phyloP scores from a whole-genome alignment of 2,888 invertebrate species.

The Dolichomitus sp. region DNA sequence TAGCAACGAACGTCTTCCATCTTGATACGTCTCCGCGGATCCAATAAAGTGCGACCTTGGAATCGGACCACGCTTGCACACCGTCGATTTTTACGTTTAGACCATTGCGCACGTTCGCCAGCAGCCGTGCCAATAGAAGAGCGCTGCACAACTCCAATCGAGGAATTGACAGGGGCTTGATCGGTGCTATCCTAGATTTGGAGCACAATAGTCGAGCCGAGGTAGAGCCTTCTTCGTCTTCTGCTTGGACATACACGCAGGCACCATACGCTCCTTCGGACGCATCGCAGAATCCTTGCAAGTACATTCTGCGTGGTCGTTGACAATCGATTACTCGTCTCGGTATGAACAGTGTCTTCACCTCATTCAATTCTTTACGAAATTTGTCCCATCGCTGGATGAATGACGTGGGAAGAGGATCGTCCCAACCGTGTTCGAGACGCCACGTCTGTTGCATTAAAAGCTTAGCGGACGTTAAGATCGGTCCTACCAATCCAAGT shows the following conservation, averaged over 20 bases:
- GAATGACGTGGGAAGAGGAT: constrained; percentile 56
- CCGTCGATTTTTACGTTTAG: constrained; percentile 20
- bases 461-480: constrained; percentile 66
- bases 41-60: constrained; percentile 67
- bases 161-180: constrained; percentile 60
- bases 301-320: constrained; percentile 24
- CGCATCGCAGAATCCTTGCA: constrained; percentile 71
- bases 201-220: constrained; percentile 37
- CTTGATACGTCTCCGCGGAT: constrained; percentile 57
- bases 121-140: constrained; percentile 50
- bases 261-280: constrained; percentile 56
- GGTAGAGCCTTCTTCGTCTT: background rate
- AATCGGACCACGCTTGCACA: constrained; percentile 66
- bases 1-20: constrained; percentile 67
- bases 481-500: constrained; percentile 70
- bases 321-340: constrained; percentile 11
- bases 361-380: constrained; percentile 9
- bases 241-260: constrained; percentile 41
- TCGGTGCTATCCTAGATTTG: constrained; percentile 51
- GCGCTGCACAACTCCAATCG: constrained; percentile 66
- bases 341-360: constrained; percentile 52
- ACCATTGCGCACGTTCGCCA: constrained; percentile 5
- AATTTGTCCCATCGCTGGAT: constrained; percentile 48
- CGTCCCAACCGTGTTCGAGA: constrained; percentile 73
- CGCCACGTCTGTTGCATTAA: constrained; percentile 71